Evolutionary conservation across 35 echinoderm and acorn worm genomes (phyloP).

Genomic region (Ophioderma brevispina): DNA sequence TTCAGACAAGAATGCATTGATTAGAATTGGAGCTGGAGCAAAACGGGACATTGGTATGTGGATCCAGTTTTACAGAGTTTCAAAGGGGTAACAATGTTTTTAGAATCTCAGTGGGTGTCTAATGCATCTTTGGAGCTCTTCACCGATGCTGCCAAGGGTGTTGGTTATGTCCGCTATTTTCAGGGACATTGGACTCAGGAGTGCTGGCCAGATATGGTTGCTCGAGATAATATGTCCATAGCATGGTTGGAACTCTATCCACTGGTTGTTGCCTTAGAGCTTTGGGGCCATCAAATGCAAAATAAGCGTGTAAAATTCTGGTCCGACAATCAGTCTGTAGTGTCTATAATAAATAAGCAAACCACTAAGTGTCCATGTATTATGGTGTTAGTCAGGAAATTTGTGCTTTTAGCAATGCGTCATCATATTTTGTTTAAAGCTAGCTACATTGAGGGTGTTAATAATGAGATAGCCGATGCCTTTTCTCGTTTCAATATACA

Average conservation of each 20-base stretch:
- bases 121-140: not conserved
- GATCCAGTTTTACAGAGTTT: not conserved
- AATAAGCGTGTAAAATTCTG: slow-evolving; percentile 17
- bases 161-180: not conserved
- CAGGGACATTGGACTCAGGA: not conserved
- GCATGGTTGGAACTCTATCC: not conserved
- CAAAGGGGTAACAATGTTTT: not conserved
- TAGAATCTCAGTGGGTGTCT: not conserved
- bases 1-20: not conserved
- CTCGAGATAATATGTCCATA: too few species aligned
- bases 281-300: not conserved
- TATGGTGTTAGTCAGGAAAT: not conserved
- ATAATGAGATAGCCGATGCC: slow-evolving; percentile 38
- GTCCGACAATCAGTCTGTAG: slow-evolving; percentile 24
- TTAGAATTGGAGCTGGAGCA: not conserved
- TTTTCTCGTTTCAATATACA: slow-evolving; percentile 25
- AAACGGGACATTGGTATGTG: not conserved
- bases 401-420: not conserved
- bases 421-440: not conserved
- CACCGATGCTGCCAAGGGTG: not conserved
- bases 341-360: slow-evolving; percentile 11
- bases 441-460: not conserved
- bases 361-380: slow-evolving; percentile 15
- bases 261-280: not conserved
- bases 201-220: too few species aligned